Conservation (phyloP, 2,797 vertebrate genomes). For the Eulemur mongoz region DNA sequence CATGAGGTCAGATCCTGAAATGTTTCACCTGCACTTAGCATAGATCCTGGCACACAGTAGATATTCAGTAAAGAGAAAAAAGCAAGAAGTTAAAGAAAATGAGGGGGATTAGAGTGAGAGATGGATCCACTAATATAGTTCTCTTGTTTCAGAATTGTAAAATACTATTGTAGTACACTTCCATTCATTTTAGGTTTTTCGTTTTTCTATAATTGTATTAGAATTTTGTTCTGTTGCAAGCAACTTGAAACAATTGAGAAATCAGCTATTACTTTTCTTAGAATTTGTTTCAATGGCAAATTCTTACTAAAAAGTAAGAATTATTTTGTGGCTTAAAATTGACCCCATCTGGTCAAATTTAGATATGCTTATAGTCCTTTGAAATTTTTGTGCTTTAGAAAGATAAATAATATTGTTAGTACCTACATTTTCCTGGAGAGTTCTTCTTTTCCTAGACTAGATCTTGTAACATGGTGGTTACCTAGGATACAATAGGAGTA, state of each 20-base stretch:
- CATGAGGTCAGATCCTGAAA: neutral
- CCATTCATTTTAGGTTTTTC: neutral
- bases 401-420: neutral
- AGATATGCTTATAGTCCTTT: neutral
- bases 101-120: neutral
- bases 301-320: neutral
- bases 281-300: neutral
- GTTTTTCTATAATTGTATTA: conserved; percentile 15
- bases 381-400: conserved; percentile 19
- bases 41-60: neutral
- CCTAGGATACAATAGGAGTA: neutral
- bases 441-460: conserved; percentile 24
- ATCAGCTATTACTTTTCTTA: neutral
- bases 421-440: conserved; percentile 12
- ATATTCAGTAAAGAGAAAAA: neutral
- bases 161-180: neutral
- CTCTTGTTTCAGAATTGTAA: conserved; percentile 13
- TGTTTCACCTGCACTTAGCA: neutral
- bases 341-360: neutral
- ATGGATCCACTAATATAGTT: neutral
- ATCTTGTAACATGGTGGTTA: conserved; percentile 6
- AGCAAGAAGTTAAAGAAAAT: neutral
- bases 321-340: conserved; percentile 48
- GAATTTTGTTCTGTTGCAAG: neutral
- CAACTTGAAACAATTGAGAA: neutral